Percentiles rank a stretch among this genome's conserved stretches.
These are phyloP conservation scores for Diploptera punctata DNA, from an alignment of 2,888 invertebrate genomes.

Conservation along the genomic window DNA sequence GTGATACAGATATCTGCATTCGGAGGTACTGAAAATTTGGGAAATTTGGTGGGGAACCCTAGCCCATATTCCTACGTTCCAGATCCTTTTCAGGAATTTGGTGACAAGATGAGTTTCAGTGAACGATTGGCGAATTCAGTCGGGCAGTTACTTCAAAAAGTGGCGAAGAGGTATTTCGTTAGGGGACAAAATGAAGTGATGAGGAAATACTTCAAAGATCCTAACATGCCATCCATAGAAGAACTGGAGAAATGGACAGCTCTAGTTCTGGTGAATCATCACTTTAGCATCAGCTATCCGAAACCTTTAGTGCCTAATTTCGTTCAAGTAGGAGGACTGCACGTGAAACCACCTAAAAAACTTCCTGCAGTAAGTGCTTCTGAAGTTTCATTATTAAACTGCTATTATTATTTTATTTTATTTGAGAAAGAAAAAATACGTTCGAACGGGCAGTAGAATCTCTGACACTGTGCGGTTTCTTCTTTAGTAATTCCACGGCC, in stretches of 20 bases:
- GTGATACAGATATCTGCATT: slow-evolving; percentile 55
- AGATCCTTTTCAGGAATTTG: slow-evolving; percentile 58
- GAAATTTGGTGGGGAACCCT: slow-evolving; percentile 58
- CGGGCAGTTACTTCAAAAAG: neutral
- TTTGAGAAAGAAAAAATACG: no score
- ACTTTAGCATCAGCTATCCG: slow-evolving; percentile 45
- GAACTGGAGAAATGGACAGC: slow-evolving; percentile 44
- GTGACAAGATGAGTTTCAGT: slow-evolving; percentile 56
- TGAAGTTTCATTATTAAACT: no score
- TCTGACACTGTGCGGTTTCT: no score
- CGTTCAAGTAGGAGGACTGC: slow-evolving; percentile 49
- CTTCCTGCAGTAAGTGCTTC: no score
- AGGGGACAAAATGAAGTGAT: no score
- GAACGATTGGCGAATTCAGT: slow-evolving; percentile 58
- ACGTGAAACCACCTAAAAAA: no score
- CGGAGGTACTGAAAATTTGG: slow-evolving; percentile 56
- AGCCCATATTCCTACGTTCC: no score
- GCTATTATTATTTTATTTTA: no score
- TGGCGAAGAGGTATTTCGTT: slow-evolving; percentile 3
- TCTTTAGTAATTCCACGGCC: no score
- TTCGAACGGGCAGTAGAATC: no score
- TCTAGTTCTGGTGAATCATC: slow-evolving; percentile 47
- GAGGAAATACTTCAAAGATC: no score
- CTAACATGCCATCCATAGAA: no score
- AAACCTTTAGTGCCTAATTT: slow-evolving; percentile 47